These are phyloP conservation scores for Nebria brevicollis DNA, from an alignment of 2,888 invertebrate species.

Conservation along the genomic window DNA sequence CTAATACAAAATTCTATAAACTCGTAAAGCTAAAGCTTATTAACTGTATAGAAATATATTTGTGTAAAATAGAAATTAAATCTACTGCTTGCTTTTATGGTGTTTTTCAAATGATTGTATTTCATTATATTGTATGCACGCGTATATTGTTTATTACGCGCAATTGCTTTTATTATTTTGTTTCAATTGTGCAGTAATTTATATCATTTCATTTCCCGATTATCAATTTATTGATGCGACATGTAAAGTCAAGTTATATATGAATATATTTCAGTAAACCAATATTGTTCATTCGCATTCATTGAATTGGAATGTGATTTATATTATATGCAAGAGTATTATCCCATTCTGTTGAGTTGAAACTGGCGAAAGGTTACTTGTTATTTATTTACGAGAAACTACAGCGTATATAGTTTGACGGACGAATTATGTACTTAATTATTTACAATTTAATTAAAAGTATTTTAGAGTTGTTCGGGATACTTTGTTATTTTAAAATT, in stretches of 20 bases:
- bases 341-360: neutral
- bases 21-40: too few relatives aligned
- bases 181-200: neutral
- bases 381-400: neutral
- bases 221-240: neutral
- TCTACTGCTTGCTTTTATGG: neutral
- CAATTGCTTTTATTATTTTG: neutral
- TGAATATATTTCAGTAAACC: neutral
- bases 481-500: neutral
- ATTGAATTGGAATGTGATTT: neutral
- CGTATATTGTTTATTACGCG: neutral
- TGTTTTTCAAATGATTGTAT: neutral
- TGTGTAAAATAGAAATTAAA: neutral
- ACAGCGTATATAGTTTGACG: neutral
- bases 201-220: neutral
- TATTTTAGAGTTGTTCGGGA: neutral
- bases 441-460: neutral
- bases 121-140: neutral
- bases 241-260: neutral
- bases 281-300: neutral
- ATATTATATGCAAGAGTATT: neutral
- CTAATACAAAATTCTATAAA: neutral
- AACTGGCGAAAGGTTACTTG: neutral
- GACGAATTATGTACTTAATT: neutral
- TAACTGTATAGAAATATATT: too few relatives aligned